These are phyloP conservation scores for Cnemophilus loriae DNA, from an alignment of 2,113 vertebrate species.

Conservation along the genomic window DNA sequence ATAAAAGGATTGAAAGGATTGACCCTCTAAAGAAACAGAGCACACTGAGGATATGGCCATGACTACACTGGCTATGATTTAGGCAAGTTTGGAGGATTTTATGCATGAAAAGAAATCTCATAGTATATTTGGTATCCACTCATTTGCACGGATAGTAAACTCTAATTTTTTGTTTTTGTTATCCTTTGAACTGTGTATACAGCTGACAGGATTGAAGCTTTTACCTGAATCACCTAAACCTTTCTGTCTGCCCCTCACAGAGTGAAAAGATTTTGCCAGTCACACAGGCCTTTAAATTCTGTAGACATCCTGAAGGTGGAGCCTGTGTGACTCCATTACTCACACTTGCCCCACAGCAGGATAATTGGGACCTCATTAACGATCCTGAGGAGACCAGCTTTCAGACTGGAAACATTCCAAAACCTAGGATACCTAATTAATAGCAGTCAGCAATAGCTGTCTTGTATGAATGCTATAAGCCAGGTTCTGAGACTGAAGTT, in stretches of 20 bases:
- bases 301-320: background rate
- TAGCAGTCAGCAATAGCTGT: background rate
- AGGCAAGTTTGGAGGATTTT: background rate
- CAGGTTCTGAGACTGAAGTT: background rate
- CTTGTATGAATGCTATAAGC: background rate
- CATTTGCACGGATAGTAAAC: background rate
- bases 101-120: background rate
- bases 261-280: background rate
- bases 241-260: background rate
- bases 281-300: background rate
- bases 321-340: background rate
- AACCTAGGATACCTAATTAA: background rate
- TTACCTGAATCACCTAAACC: background rate
- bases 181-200: background rate
- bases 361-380: background rate
- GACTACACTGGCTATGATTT: background rate
- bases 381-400: background rate
- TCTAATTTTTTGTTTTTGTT: background rate
- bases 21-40: background rate
- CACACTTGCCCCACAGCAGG: background rate
- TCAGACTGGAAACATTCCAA: background rate
- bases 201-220: background rate
- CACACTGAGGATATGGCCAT: background rate
- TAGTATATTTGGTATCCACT: background rate
- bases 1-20: background rate